Percentiles rank a stretch among this genome's conserved stretches.
Conservation (phyloP, 2,888 invertebrate species). For the Salticus scenicus region DNA sequence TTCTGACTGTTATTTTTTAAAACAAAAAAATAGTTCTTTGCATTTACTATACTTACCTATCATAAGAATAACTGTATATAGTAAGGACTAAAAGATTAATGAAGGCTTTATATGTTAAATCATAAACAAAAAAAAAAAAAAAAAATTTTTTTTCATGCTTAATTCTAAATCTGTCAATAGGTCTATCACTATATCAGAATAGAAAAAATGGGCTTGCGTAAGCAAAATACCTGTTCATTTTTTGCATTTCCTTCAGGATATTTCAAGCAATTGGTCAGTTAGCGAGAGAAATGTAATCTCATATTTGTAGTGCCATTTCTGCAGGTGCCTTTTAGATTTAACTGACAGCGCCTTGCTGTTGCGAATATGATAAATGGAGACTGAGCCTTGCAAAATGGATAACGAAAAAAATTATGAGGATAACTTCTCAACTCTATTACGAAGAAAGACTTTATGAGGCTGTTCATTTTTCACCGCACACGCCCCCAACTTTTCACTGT, state of each 20-base stretch:
- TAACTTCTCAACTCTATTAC: slow-evolving; percentile 54
- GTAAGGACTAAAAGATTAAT: too few relatives aligned
- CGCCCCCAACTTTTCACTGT: slow-evolving; percentile 24
- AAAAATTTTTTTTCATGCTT: too few relatives aligned
- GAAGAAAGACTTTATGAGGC: slow-evolving; percentile 23
- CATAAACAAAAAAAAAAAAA: too few relatives aligned
- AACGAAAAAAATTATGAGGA: neutral
- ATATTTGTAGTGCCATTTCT: neutral
- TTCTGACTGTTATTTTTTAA: too few relatives aligned
- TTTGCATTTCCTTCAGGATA: neutral
- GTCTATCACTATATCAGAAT: neutral
- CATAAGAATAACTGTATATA: too few relatives aligned
- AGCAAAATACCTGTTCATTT: neutral
- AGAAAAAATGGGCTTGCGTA: too few relatives aligned
- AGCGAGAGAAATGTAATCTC: neutral
- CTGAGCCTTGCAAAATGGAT: neutral
- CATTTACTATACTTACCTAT: too few relatives aligned
- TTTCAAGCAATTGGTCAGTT: neutral
- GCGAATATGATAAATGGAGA: slow-evolving; percentile 22
- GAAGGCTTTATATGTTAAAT: too few relatives aligned
- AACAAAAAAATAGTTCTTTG: too few relatives aligned
- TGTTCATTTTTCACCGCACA: slow-evolving; percentile 43
- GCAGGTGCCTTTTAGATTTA: neutral
- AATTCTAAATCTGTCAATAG: neutral
- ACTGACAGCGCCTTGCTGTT: slow-evolving; percentile 32